Percentiles rank a stretch among this genome's conserved stretches.
Evolutionary conservation across 2,113 vertebrate species (phyloP).

Genomic region (Zeus faber): DNA sequence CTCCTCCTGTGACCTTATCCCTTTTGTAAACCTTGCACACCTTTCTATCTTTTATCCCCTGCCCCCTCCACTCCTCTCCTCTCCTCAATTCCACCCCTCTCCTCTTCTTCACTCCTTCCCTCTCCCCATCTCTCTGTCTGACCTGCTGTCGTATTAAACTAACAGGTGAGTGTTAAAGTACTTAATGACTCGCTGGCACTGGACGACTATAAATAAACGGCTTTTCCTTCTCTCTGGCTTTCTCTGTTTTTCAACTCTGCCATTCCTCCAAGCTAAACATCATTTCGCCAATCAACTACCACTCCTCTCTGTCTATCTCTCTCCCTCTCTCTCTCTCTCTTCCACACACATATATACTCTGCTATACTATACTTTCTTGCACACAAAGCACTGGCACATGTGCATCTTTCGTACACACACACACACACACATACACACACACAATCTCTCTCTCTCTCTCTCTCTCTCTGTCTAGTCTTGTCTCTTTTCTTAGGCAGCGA

Average conservation of each 20-base stretch:
- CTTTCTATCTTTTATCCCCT: too few species aligned
- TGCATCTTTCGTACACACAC: neutral
- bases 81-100: constrained; percentile 2
- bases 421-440: constrained; percentile 11
- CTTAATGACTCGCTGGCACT: too few species aligned
- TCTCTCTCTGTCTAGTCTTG: constrained; percentile 12
- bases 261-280: neutral
- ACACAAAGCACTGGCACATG: neutral
- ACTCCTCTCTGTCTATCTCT: constrained; percentile 11
- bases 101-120: neutral
- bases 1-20: too few species aligned
- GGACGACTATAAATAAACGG: too few species aligned
- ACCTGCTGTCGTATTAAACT: too few species aligned
- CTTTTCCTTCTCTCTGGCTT: neutral
- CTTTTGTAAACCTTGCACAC: too few species aligned
- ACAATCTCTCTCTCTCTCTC: too few species aligned
- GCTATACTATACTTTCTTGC: neutral
- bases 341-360: neutral
- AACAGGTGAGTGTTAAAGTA: too few species aligned
- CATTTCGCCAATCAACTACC: constrained; percentile 7
- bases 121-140: neutral
- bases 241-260: neutral
- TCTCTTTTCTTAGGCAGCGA: constrained; percentile 37
- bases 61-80: neutral
- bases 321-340: constrained; percentile 1